Base-by-base conservation (phyloP, 1,140 invertebrate species). In the Macrobrachium nipponense region DNA sequence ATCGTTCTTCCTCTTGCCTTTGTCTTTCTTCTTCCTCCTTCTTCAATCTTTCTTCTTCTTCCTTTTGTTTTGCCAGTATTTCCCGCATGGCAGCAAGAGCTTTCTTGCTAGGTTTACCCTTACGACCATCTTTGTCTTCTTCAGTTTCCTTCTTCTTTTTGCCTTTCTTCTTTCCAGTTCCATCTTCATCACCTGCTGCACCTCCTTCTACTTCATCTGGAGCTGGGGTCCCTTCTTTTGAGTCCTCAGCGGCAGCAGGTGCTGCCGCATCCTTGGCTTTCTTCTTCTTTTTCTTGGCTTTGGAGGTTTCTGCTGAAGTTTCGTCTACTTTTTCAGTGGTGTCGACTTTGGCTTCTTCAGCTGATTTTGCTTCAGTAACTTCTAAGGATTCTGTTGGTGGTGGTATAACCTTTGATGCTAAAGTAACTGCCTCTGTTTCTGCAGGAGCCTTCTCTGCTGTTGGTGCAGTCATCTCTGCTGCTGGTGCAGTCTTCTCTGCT, bases 51-150 rank as follows among this genome's bases (percentile, higher is more conserved):
- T 98, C 97, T 91, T 98, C 96, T 90, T 97, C 97, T 91, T 98
- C 97, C 90, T 96, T 96, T n/a, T 96, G 92, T 91, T 96, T 96
- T 89, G 95, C 96, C 11, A 97, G 92, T 59, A 95, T 95, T 91
- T 97, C 96, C 91, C 98, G 96, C 95, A 97, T 97, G 27, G 96
- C 95, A 89, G 95, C 95, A 89, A 97, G 94, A 61, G 95, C 94
- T 89, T 96, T 95, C 88, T 92, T 96, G 18, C 93, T 94, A 86
- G 95, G 95, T 61, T 95, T 95, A 72, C 89, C 89, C 90, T 94
- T 94, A 81, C 87, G 86, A 11, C 72, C 88, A 75, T 91, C 89
- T 14, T 89, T 79, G 89, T 90, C 91, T 89, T 92, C 92, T 12
- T 92, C 91, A 44, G 92, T 92, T 87, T 90, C 90, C 91, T 91